Conservation (phyloP, 2,888 invertebrate species). For the Scelioninae gen. 2 region DNA sequence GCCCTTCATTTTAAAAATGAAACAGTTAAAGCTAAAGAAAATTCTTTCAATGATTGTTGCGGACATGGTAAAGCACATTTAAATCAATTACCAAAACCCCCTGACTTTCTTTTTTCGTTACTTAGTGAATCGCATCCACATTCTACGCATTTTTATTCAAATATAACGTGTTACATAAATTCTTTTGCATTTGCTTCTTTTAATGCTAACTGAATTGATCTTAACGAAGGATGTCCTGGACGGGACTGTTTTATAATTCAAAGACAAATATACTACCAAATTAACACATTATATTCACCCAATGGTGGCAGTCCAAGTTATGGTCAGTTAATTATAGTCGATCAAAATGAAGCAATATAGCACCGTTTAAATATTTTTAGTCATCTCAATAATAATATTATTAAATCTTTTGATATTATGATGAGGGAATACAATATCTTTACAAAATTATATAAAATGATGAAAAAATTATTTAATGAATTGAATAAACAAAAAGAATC, state of each 20-base stretch:
- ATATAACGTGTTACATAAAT: conserved; percentile 35
- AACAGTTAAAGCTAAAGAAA: conserved; percentile 18
- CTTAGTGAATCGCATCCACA: conserved; percentile 21
- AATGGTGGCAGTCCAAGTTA: conserved; percentile 43
- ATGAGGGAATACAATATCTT: conserved; percentile 46
- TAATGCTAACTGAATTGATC: conserved; percentile 47
- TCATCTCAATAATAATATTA: conserved; percentile 32
- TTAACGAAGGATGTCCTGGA: conserved; percentile 24
- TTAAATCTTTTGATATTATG: conserved; percentile 43
- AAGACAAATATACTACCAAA: no score
- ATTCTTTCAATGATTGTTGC: conserved; percentile 45
- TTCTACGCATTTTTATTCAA: conserved; percentile 23
- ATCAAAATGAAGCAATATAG: conserved; percentile 52
- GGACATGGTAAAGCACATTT: conserved; percentile 19
- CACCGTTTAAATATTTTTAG: no score
- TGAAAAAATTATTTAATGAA: conserved; percentile 15
- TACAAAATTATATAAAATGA: conserved; percentile 19
- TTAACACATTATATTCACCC: conserved; percentile 49
- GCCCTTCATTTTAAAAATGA: conserved; percentile 42
- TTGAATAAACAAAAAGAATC: conserved; percentile 4
- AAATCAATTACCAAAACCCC: conserved; percentile 20
- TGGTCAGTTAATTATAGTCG: conserved; percentile 58
- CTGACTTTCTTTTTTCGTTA: conserved; percentile 12
- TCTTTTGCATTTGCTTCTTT: conserved; percentile 38
- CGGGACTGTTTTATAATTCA: conserved; percentile 29